Evolutionary conservation across 1,140 invertebrate genomes (phyloP), one percentile per base, ranked within the genome.

Genomic region (Gryon sp.): DNA sequence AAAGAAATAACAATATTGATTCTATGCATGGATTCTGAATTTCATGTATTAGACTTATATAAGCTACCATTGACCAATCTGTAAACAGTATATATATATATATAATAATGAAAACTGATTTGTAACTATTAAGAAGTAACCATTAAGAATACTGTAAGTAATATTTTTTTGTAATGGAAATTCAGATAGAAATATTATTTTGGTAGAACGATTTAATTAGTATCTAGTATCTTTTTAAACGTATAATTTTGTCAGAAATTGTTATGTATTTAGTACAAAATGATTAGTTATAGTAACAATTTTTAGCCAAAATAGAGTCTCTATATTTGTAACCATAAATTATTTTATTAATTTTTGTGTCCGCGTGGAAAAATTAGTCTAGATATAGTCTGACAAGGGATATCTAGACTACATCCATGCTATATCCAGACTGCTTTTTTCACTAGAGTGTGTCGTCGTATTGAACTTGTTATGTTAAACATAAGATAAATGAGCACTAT

Each of bases 81-180:
- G 22, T 45, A 60, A 55, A 55, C 32, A 22, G 38, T 50, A 19
- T 50, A 26, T 50, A 55, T 55, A 38, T 41, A 32, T 52, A 7
- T 30, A 30, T 34, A 60, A 41, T 34, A 36, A n/a, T n/a, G n/a
- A n/a, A n/a, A n/a, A n/a, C n/a, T n/a, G n/a, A n/a, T n/a, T n/a
- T n/a, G n/a, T n/a, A n/a, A n/a, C n/a, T n/a, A n/a, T 1, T 28
- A 28, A 28, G 26, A 28, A 28, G n/a, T 9, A 9, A 28, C n/a
- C 22, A 4, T 24, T 24, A 8, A 24, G 8, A 28, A 28, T 28
- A 28, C 7, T n/a, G n/a, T n/a, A n/a, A n/a, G n/a, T n/a, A n/a
- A n/a, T n/a, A n/a, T n/a, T n/a, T n/a, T n/a, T n/a, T n/a, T n/a
- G n/a, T n/a, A n/a, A n/a, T n/a, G n/a, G n/a, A n/a, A n/a, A n/a